These are phyloP conservation scores for Pelagia noctiluca DNA, from an alignment of 30 jellyfish, hydroid and myxozoan genomes.

Conservation along the genomic window DNA sequence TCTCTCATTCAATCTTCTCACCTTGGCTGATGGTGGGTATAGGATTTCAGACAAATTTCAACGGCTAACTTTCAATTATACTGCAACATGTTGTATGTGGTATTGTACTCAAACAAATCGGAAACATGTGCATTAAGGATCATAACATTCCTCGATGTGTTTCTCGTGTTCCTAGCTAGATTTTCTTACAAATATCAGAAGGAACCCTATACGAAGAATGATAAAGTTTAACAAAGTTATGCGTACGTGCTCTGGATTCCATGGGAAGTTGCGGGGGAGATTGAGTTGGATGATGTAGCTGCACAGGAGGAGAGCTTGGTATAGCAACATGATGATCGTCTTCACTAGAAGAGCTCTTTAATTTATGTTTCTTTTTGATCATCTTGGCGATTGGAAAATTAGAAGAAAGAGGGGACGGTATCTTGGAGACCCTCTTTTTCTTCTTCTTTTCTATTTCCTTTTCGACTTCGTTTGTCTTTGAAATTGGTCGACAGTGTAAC, in stretches of 20 bases:
- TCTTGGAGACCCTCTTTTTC: slow-evolving; percentile 19
- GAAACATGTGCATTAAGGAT: no score
- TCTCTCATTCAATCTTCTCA: no score
- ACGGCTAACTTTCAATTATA: no score
- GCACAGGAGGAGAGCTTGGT: not conserved
- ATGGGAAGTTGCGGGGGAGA: not conserved
- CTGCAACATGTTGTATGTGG: no score
- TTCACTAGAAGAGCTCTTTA: slow-evolving; percentile 23
- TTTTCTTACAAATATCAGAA: no score
- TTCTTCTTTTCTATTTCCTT: slow-evolving; percentile 16
- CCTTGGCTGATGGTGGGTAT: no score
- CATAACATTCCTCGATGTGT: no score
- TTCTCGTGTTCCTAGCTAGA: no score
- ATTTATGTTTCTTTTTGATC: slow-evolving; percentile 9
- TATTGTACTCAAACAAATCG: no score
- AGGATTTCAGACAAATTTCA: no score
- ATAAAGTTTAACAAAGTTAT: no score
- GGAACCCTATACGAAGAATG: no score
- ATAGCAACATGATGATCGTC: not conserved
- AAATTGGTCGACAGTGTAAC: not conserved
- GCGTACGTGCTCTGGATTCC: not conserved
- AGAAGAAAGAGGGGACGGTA: slow-evolving; percentile 28
- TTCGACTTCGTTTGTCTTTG: slow-evolving; percentile 1
- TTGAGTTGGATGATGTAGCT: not conserved
- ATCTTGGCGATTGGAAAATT: slow-evolving; percentile 38